Base-by-base conservation (phyloP, 1,140 invertebrate genomes). In the Dreissena rostriformis region DNA sequence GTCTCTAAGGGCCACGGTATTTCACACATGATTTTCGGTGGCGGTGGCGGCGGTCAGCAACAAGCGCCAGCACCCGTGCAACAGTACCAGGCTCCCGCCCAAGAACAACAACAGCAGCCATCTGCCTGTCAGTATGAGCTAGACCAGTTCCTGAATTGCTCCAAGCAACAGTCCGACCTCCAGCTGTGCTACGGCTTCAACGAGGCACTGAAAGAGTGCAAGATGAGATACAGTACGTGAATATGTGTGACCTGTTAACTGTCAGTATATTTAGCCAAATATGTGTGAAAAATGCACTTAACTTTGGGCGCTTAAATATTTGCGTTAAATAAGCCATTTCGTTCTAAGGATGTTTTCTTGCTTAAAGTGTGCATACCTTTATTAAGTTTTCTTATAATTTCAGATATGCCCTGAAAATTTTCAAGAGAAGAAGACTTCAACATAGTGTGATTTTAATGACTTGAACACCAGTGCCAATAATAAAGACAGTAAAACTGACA, bases 111-210 rank as follows among this genome's bases (percentile, higher is more conserved):
- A 67, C 74, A 88, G 26, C 68, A 87, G 19, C 49, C 61, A 11
- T 88, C 88, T 29, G 91, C 93, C 10, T 94, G 94, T 87, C 89
- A 92, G 79, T 90, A 88, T 68, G 92, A 94, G 83, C 88, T 94
- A 49, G 89, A 93, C 76, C 93, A 94, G 80, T 94, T 94, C 85
- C 75, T 94, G 19, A 90, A 94, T 49, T 94, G 94, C 86, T 89
- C 93, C 17, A 90, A 93, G 61, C 90, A 80, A 24, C 90, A 93
- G 71, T 66, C 84, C 28, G 93, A 94, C 74, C 87, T 94, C 52
- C 87, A 90, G 10, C 87, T 93, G 22, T 94, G 93, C 74, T 85
- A 89, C 66, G 92, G 92, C 66, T 93, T 93, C 82, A 93, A 92
- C 85, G 92, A 93, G 66, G 91, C 91, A 65, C 84, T 94, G 4